Conservation (phyloP, 92 coral and sea anemone genomes). For the Umimayanthus kanabou region DNA sequence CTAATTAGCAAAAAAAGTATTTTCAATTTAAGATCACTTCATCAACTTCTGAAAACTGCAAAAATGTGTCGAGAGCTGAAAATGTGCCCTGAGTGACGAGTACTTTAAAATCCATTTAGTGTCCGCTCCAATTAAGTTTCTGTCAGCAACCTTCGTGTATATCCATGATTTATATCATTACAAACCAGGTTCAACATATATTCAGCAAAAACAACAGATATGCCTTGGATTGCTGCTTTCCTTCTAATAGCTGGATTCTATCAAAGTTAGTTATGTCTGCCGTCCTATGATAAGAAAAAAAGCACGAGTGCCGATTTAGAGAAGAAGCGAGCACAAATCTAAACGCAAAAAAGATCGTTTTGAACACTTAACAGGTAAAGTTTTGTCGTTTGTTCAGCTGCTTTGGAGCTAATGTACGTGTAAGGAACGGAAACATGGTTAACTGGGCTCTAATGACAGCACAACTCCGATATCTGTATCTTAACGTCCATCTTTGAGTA, state of each 20-base stretch:
- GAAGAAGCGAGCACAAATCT: background rate
- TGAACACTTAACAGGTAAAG: background rate
- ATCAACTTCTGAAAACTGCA: background rate
- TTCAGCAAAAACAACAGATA: background rate
- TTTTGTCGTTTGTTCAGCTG: slow-evolving; percentile 22
- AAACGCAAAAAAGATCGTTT: slow-evolving; percentile 6
- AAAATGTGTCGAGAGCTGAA: slow-evolving; percentile 13
- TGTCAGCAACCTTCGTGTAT: background rate
- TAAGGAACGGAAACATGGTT: background rate
- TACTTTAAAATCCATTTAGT: background rate
- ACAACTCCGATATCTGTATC: background rate
- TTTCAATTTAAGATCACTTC: slow-evolving; percentile 14
- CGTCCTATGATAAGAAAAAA: background rate
- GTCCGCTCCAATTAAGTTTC: background rate
- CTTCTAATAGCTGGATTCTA: background rate
- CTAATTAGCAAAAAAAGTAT: slow-evolving; percentile 28
- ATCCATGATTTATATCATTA: background rate
- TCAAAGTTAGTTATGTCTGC: background rate
- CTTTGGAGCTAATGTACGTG: background rate
- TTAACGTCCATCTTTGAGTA: background rate
- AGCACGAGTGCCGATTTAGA: background rate
- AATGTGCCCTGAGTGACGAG: background rate
- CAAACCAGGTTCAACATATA: background rate
- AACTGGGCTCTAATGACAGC: background rate
- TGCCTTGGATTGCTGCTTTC: background rate